A percentile compares a stretch with the other conserved stretches of the same genome.
These are phyloP conservation scores for Formica aserva DNA, from an alignment of 2,888 invertebrate species.

Conservation along the genomic window DNA sequence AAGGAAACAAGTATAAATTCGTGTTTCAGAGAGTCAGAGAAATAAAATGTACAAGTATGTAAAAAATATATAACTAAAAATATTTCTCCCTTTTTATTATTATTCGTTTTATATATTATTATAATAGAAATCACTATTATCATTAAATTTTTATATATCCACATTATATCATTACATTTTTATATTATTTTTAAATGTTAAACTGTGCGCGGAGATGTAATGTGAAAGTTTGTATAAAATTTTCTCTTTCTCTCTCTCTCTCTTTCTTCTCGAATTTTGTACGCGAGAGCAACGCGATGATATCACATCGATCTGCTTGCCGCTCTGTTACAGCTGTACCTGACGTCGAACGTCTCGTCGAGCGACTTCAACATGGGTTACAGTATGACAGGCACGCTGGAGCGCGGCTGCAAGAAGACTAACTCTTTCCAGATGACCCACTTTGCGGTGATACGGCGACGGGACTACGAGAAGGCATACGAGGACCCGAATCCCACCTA, in stretches of 20 bases:
- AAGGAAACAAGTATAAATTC: background rate
- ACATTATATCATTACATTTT: background rate
- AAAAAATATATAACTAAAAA: background rate
- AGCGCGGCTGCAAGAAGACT: slow-evolving; percentile 91
- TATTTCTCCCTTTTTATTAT: background rate
- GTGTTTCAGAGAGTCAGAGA: background rate
- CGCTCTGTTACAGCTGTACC: slow-evolving; percentile 88
- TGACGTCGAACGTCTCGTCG: slow-evolving; percentile 94
- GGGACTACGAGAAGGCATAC: slow-evolving; percentile 89
- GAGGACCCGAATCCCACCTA: slow-evolving; percentile 85
- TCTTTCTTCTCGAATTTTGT: background rate
- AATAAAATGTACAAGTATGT: background rate
- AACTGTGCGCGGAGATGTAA: background rate
- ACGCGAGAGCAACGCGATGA: slow-evolving; percentile 15
- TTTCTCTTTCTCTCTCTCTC: background rate
- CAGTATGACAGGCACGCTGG: slow-evolving; percentile 94
- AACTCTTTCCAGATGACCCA: slow-evolving; percentile 94
- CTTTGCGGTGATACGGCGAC: slow-evolving; percentile 94
- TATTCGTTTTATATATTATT: background rate
- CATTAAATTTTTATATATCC: background rate
- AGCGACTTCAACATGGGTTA: slow-evolving; percentile 96
- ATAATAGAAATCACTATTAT: background rate
- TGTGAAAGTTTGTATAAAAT: background rate
- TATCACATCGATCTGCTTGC: slow-evolving; percentile 30
- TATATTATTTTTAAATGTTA: background rate